Base-by-base conservation (phyloP, 2,113 vertebrate species). In the Oreocharis arfaki region DNA sequence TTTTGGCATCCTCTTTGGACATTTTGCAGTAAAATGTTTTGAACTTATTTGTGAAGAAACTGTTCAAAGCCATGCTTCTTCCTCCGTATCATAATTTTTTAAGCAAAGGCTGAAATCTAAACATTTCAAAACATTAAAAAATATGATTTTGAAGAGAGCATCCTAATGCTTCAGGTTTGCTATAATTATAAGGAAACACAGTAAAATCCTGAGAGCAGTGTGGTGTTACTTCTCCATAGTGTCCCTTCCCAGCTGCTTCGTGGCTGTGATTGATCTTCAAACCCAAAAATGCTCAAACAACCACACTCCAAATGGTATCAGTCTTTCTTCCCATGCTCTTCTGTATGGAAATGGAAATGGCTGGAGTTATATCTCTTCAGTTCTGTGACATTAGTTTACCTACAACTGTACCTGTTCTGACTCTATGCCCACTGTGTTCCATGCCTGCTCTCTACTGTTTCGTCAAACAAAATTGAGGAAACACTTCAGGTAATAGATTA, bases 261-360 rank as follows among this genome's bases (percentile, higher is more conserved):
- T 67, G n/a, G n/a, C 32, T 0, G 0, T 49, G 47, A 22, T 9
- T 71, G 52, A 42, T 56, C 41, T 52, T 32, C 27, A 64, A 6
- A 37, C 37, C 35, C 30, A 21, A 64, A 84, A 73, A 35, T 55
- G 7, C 18, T 86, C 37, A 39, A 84, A 11, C 16, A 65, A 20
- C 19, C 50, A 49, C 0, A 0, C 13, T 53, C 18, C n/a, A 76
- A 63, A 39, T 24, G 5, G 20, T 8, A 68, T 5, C 1, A 1
- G 2, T 68, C 37, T 50, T 57, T 75, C 60, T 75, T 87, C 47
- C 16, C 11, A 23, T 1, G 0, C 2, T 37, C 3, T 64, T 52
- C 14, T 50, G 37, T 26, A 37, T 7, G 13, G 19, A 78, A 69
- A n/a, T 37, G 26, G 28, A 60, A 53, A n/a, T 57, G 6, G 30